These are phyloP conservation scores for Diceros bicornis DNA, from an alignment of 2,797 vertebrate species.

Conservation along the genomic window DNA sequence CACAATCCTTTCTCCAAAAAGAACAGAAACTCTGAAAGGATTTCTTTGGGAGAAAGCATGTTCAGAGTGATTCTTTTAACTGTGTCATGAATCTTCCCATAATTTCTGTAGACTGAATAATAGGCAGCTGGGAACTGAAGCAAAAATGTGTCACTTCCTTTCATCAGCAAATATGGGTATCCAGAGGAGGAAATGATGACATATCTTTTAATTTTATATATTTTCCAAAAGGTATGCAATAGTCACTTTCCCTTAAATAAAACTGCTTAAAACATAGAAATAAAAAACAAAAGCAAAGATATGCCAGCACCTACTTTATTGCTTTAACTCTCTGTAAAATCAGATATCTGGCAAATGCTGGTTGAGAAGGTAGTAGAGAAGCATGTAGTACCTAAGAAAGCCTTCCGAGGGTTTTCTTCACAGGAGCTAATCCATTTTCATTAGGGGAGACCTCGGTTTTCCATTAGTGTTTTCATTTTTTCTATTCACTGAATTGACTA, in stretches of 20 bases:
- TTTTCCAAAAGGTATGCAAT: neutral
- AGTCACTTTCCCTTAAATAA: neutral
- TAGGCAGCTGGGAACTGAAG: neutral
- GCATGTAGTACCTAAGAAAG: neutral
- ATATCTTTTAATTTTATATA: neutral
- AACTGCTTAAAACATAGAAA: conserved; percentile 48
- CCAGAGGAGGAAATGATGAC: neutral
- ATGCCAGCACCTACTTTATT: neutral
- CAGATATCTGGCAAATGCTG: neutral
- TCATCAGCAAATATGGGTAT: neutral
- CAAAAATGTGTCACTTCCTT: neutral
- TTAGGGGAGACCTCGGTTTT: neutral
- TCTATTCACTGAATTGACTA: neutral
- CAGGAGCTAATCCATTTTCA: neutral
- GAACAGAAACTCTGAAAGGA: neutral
- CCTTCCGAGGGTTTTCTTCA: neutral
- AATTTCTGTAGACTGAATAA: neutral
- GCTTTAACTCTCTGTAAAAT: neutral
- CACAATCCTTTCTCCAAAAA: neutral
- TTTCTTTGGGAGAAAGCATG: neutral
- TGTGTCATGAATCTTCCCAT: neutral
- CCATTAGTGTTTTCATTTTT: conserved; percentile 4
- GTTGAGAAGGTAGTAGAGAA: neutral
- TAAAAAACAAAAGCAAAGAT: conserved; percentile 1
- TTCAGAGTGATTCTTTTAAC: neutral